phyloP scores from a whole-genome alignment of 2,797 vertebrate species.

The Eleutherodactylus coqui region DNA sequence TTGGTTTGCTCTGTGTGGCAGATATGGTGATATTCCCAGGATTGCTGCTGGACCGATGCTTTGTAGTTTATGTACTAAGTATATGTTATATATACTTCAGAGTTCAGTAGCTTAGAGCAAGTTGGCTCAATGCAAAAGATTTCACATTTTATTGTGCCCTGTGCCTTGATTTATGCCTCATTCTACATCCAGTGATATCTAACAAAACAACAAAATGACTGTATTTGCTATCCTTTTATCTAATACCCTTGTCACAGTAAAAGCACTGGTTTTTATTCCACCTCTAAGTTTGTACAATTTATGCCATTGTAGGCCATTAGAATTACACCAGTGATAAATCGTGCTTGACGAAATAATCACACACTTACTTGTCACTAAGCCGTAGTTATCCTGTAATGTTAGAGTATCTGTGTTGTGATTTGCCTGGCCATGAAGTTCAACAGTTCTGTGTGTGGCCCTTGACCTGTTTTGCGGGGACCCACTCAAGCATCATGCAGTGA shows the following conservation, averaged over 20 bases:
- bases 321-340: neutral
- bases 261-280: neutral
- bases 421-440: neutral
- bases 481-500: too few relatives aligned
- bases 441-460: neutral
- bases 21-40: neutral
- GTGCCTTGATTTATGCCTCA: neutral
- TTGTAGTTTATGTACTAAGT: neutral
- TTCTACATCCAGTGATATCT: neutral
- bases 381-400: neutral
- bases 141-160: neutral
- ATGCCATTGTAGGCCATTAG: neutral
- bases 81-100: neutral
- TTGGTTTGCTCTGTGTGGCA: constrained; percentile 5
- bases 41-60: neutral
- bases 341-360: neutral
- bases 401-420: neutral
- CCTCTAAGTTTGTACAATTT: neutral
- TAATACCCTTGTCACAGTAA: neutral
- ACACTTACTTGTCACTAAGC: neutral
- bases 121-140: neutral
- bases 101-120: neutral
- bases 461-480: too few relatives aligned
- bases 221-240: neutral
- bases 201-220: neutral